Conservation (phyloP, 2,113 vertebrate species). For the Pachypanchax playfairii region DNA sequence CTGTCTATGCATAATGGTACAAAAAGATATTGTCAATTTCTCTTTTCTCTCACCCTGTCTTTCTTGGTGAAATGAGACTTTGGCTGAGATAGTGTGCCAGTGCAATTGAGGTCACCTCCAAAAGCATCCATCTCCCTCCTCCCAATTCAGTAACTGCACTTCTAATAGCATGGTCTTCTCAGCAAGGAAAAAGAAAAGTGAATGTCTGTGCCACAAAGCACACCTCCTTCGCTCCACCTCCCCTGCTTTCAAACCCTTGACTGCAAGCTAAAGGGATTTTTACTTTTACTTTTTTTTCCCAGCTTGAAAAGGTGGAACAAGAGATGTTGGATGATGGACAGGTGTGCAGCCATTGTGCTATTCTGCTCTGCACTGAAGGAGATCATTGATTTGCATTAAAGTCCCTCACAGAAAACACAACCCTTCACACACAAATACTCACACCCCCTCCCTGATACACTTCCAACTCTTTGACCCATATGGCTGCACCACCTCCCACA, state of each 20-base stretch:
- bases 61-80: slow-evolving; percentile 68
- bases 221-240: slow-evolving; percentile 38
- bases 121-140: slow-evolving; percentile 65
- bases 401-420: slow-evolving; percentile 63
- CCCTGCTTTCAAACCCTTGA: slow-evolving; percentile 54
- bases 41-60: slow-evolving; percentile 52
- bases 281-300: slow-evolving; percentile 5
- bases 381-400: slow-evolving; percentile 77
- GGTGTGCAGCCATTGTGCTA: slow-evolving; percentile 75
- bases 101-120: slow-evolving; percentile 74
- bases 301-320: slow-evolving; percentile 69
- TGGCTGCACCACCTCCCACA: slow-evolving; percentile 63
- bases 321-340: slow-evolving; percentile 77
- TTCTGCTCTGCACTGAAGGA: slow-evolving; percentile 70
- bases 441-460: slow-evolving; percentile 20
- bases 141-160: slow-evolving; percentile 60
- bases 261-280: slow-evolving; percentile 63
- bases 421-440: slow-evolving; percentile 10
- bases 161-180: slow-evolving; percentile 67
- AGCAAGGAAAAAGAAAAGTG: slow-evolving; percentile 61
- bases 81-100: slow-evolving; percentile 55
- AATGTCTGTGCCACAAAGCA: slow-evolving; percentile 61
- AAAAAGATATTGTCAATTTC: slow-evolving; percentile 70
- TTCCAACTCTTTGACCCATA: slow-evolving; percentile 68
- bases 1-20: slow-evolving; percentile 69